Evolutionary conservation across 2,113 vertebrate genomes (phyloP), one percentile per base, ranked within the genome.

Genomic region (Trinectes maculatus): DNA sequence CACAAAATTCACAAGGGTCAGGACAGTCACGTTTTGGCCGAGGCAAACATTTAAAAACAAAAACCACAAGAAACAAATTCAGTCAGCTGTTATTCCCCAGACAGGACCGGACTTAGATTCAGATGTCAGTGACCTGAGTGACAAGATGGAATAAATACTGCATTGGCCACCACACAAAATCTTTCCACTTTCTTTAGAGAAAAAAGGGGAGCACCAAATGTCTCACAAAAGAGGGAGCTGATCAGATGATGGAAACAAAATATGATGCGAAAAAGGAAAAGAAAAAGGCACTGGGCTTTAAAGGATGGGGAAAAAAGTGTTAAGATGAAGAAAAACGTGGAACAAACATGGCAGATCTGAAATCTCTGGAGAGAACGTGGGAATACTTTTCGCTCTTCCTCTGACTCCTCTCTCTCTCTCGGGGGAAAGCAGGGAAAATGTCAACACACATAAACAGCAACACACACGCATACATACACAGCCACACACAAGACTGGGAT

Each of bases 321-420:
- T 57, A 42, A 54, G 21, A 34, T 4, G 7, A 54, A 80, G 61
- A 26, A 64, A 74, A 75, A 80, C 83, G 59, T 59, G 70, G 57
- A 74, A 71, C 73, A 68, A 84, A 81, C 77, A 59, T 57, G 74
- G 83, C 77, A 86, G 82, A 79, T 80, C 59, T 59, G 53, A 79
- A 63, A 54, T 80, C 76, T 86, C 74, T n/a, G 47, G 59, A 84
- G 77, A 76, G 62, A 85, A 80, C 71, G 67, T 87, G 85, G 85
- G 84, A 89, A 87, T 77, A 82, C 57, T 86, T 88, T 64, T 71
- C 31, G 33, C 77, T 80, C 82, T 80, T 83, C 62, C 79, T 60
- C 61, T 61, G 61, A 67, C 61, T 82, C 47, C 49, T 63, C 76
- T 80, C 82, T 73, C 49, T 63, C 76, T 80, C 82, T 73, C 53